phyloP scores from a whole-genome alignment of 2,113 vertebrate genomes.

The Plecturocebus donacophilus region DNA sequence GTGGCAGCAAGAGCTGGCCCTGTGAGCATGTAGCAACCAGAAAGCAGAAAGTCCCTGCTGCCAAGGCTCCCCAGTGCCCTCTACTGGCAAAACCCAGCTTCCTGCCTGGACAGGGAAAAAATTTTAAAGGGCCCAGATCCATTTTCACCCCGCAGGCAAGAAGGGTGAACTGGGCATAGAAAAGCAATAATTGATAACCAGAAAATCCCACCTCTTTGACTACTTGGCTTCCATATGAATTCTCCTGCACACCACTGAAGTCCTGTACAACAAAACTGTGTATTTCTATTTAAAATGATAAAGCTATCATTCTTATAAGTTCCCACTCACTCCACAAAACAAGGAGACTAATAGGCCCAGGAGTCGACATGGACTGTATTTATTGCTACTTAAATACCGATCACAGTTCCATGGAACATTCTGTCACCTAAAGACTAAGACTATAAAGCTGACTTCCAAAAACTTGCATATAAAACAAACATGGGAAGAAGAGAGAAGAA shows the following conservation, averaged over 20 bases:
- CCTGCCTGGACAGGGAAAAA: accelerated
- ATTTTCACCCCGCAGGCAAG: background rate
- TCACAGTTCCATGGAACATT: background rate
- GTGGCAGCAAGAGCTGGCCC: background rate
- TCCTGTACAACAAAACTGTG: background rate
- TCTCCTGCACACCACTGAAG: background rate
- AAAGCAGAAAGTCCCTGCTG: background rate
- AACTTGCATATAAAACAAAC: background rate
- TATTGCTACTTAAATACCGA: background rate
- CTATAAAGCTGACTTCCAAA: background rate
- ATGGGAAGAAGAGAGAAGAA: background rate
- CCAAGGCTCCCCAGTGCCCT: background rate
- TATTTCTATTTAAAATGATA: background rate
- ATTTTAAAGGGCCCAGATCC: constrained; percentile 62
- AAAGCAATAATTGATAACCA: accelerated
- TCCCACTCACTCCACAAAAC: background rate
- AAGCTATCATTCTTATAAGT: background rate
- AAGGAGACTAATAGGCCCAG: background rate
- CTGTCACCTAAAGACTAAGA: background rate
- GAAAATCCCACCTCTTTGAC: background rate
- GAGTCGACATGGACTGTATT: background rate
- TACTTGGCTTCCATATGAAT: background rate
- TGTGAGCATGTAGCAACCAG: accelerated
- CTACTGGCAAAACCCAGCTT: background rate
- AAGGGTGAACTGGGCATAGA: background rate